A percentile compares a stretch with the other conserved stretches of the same genome.
phyloP scores from a whole-genome alignment of 2,113 vertebrate species.

The Actinemys pallida region DNA sequence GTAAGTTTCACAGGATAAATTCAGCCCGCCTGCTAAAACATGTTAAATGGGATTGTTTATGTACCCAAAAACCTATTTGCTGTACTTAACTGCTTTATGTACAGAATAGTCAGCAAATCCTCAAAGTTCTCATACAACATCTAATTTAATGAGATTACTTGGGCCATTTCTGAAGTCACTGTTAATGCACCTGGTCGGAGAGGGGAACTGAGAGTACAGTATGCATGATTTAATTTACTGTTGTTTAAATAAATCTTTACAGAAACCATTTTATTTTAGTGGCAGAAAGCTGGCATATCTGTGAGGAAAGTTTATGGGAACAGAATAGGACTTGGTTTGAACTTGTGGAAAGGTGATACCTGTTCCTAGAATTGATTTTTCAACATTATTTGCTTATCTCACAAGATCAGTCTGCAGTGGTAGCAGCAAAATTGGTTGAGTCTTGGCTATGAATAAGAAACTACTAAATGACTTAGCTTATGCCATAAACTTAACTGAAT shows the following conservation, averaged over 20 bases:
- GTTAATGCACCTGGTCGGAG: neutral
- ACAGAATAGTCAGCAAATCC: neutral
- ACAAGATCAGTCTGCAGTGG: neutral
- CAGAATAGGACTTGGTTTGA: neutral
- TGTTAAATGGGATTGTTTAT: neutral
- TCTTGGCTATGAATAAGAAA: neutral
- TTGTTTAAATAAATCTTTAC: neutral
- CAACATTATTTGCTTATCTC: neutral
- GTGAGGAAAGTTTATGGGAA: neutral
- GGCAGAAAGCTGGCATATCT: neutral
- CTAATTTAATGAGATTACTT: neutral
- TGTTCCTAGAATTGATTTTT: neutral
- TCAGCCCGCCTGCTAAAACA: neutral
- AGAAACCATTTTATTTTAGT: neutral
- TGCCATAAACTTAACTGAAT: neutral
- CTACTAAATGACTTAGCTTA: neutral
- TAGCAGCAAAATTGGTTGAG: neutral
- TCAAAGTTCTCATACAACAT: neutral
- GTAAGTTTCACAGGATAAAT: neutral
- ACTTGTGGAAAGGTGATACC: neutral
- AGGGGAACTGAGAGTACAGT: neutral
- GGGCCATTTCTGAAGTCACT: neutral
- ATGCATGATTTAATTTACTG: neutral
- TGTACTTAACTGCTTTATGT: neutral
- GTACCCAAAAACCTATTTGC: neutral